A percentile compares a stretch with the other conserved stretches of the same genome.
Conservation (phyloP, 2,888 invertebrate species). For the Amiota communis region DNA sequence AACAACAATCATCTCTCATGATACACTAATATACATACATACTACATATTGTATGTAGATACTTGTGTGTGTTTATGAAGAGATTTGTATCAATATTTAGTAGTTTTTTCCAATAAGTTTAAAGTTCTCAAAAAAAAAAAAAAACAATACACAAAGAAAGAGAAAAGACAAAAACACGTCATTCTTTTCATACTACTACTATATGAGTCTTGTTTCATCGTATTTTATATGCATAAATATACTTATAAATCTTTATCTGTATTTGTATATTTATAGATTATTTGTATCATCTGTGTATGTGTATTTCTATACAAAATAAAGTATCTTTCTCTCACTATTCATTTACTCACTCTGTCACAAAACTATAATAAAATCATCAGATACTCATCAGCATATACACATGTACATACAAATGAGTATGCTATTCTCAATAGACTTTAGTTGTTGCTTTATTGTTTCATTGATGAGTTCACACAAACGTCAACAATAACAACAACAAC, state of each 20-base stretch:
- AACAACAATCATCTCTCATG: no score
- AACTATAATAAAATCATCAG: no score
- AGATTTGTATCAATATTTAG: background rate
- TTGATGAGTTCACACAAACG: slow-evolving; percentile 64
- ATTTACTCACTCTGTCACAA: no score
- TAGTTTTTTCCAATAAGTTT: background rate
- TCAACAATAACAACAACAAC: slow-evolving; percentile 32
- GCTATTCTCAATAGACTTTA: slow-evolving; percentile 26
- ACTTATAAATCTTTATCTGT: no score
- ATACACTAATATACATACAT: no score
- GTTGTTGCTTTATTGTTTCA: slow-evolving; percentile 53
- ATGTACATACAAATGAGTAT: background rate
- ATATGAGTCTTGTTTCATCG: no score
- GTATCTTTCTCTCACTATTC: no score
- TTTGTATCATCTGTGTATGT: no score
- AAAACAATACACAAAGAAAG: background rate
- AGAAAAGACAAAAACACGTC: slow-evolving; percentile 28
- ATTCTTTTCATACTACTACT: slow-evolving; percentile 10
- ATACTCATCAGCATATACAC: background rate
- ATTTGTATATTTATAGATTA: no score
- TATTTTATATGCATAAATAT: no score
- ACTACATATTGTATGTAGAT: no score
- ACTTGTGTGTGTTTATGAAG: background rate
- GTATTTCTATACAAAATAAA: no score
- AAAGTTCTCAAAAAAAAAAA: background rate